Conservation (phyloP, 2,113 vertebrate genomes). For the Cephalopholis sonnerati region DNA sequence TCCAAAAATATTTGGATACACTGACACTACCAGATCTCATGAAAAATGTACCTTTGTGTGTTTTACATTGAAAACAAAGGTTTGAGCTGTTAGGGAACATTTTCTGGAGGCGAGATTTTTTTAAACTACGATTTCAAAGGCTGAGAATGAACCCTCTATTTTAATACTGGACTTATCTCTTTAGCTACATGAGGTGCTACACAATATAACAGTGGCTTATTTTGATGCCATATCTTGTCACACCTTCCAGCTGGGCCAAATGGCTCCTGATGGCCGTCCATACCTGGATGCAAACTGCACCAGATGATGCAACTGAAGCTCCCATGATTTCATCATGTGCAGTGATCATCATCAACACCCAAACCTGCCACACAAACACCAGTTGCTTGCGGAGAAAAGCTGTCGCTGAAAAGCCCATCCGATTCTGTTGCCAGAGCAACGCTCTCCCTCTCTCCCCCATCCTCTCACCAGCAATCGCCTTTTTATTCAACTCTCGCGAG, state of each 20-base stretch:
- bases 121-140: too few species aligned
- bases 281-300: background rate
- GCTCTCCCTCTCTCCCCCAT: constrained; percentile 37
- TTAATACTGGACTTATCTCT: background rate
- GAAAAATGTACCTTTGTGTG: too few species aligned
- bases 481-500: constrained; percentile 53
- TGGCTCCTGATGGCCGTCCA: background rate
- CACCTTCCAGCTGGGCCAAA: background rate
- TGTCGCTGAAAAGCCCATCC: constrained; percentile 21
- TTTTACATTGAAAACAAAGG: too few species aligned
- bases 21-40: too few species aligned
- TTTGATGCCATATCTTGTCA: background rate
- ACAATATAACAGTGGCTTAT: background rate
- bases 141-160: background rate
- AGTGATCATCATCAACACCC: constrained; percentile 11
- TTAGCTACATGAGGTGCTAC: background rate
- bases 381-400: constrained; percentile 43
- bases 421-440: constrained; percentile 83
- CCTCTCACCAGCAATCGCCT: constrained; percentile 24
- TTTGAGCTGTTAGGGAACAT: too few species aligned
- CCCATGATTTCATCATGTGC: background rate
- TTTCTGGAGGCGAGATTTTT: too few species aligned
- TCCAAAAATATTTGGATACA: too few species aligned
- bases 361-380: constrained; percentile 42
- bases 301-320: background rate